Evolutionary conservation across 2,888 invertebrate species (phyloP).

Genomic region (Notocelia uddmanniana): DNA sequence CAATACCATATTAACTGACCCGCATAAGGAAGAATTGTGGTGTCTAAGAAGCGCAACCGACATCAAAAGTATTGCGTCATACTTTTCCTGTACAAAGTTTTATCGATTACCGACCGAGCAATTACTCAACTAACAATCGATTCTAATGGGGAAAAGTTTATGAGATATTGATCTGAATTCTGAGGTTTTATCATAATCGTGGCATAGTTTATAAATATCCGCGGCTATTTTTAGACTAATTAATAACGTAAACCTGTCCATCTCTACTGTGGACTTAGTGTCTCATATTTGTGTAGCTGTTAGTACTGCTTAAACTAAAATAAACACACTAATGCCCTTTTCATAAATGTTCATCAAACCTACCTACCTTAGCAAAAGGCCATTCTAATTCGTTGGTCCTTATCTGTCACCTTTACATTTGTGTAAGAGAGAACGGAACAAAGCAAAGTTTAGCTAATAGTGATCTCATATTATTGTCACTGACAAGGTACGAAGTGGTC

Average conservation of each 20-base stretch:
- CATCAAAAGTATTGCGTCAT: slow-evolving; percentile 1
- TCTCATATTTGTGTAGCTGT: no score
- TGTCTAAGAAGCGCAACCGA: neutral
- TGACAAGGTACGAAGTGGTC: no score
- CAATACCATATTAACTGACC: neutral
- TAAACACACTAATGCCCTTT: no score
- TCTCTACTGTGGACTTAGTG: slow-evolving; percentile 3
- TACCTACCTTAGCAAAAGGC: no score
- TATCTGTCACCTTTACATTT: no score
- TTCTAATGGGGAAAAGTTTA: neutral
- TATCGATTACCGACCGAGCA: neutral
- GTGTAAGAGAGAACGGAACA: no score
- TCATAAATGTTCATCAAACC: no score
- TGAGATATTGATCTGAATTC: neutral
- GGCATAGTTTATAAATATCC: neutral
- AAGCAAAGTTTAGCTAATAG: no score
- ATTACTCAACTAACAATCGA: neutral
- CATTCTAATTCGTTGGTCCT: no score
- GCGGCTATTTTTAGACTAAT: neutral
- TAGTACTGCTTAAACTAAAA: no score
- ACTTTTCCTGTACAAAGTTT: neutral
- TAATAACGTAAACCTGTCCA: slow-evolving; percentile 5
- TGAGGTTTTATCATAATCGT: neutral
- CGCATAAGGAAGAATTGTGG: neutral
- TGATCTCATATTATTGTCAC: no score